phyloP scores from a whole-genome alignment of 2,797 vertebrate genomes.

The Poliocrania exsul region DNA sequence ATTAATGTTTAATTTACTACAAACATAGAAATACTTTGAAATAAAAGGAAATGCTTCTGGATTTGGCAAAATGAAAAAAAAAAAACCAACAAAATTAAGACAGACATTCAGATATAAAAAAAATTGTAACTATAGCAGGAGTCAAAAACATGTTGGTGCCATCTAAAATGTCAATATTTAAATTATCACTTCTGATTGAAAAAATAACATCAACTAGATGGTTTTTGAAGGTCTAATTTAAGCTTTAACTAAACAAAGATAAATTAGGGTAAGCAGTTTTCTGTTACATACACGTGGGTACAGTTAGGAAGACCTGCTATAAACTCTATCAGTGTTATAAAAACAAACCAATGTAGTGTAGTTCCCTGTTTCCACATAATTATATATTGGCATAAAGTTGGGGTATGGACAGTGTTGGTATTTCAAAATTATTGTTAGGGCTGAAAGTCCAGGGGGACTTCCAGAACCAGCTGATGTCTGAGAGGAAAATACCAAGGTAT shows the following conservation, averaged over 20 bases:
- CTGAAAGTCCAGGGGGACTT: neutral
- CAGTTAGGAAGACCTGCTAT: neutral
- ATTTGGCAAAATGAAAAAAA: conserved; percentile 55
- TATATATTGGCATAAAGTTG: neutral
- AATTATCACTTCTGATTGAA: conserved; percentile 52
- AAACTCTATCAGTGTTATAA: neutral
- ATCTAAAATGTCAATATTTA: conserved; percentile 72
- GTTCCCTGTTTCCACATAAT: neutral
- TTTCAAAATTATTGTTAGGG: neutral
- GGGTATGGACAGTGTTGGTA: neutral
- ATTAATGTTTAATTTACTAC: conserved; percentile 77
- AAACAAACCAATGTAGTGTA: neutral
- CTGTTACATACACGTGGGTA: neutral
- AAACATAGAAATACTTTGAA: conserved; percentile 70
- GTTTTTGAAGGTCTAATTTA: conserved; percentile 48
- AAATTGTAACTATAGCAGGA: conserved; percentile 50
- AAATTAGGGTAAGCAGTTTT: conserved; percentile 1
- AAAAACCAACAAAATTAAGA: conserved; percentile 36
- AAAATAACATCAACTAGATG: conserved; percentile 19
- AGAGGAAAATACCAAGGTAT: neutral
- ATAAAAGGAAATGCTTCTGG: conserved; percentile 60
- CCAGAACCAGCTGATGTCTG: neutral
- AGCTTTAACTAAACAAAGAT: conserved; percentile 35
- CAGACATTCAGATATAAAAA: conserved; percentile 52
- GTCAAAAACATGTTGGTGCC: conserved; percentile 47